Evolutionary conservation across 2,113 vertebrate genomes (phyloP), one percentile per base, ranked within the genome.

Genomic region (Archocentrus centrarchus): DNA sequence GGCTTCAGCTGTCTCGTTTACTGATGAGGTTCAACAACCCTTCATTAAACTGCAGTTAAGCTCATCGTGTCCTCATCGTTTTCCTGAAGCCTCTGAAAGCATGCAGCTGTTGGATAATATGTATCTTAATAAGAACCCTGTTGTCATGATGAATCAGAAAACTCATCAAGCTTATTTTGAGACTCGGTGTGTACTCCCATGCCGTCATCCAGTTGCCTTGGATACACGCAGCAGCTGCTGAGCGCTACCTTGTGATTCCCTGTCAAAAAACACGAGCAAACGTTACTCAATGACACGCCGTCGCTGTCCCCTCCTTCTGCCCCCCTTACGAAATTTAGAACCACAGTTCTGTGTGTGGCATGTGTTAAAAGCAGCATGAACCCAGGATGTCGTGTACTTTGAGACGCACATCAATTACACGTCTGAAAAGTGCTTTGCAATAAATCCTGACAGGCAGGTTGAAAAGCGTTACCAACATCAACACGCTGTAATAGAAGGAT

Each of bases 151-250:
- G 39, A 18, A 58, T 59, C 20, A 2, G 50, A 0, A 0, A 78
- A 66, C 3, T 11, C 11, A 76, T 60, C n/a, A 55, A 47, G 55
- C 81, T 76, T n/a, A 76, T 86, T 61, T 79, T 76, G 24, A 75
- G 62, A 77, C 32, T 68, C 15, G 64, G 3, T 70, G 85, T 41
- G 64, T 24, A 24, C 27, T 47, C 60, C 58, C 5, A 17, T 77
- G 81, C 14, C 4, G 32, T 88, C 86, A 83, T 81, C 68, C 30
- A 66, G 91, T 91, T 87, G 75, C 86, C 80, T 86, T 91, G 86
- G 89, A 77, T 59, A 90, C 82, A 62, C 8, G 3, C n/a, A 66
- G 83, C 91, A 59, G 68, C 76, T 66, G 75, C 79, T 47, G 20
- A 55, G 82, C 55, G 47, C 37, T 59, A 50, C 62, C 47, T 37